These are phyloP conservation scores for Gadus chalcogrammus DNA, from an alignment of 2,113 vertebrate species.

Conservation along the genomic window DNA sequence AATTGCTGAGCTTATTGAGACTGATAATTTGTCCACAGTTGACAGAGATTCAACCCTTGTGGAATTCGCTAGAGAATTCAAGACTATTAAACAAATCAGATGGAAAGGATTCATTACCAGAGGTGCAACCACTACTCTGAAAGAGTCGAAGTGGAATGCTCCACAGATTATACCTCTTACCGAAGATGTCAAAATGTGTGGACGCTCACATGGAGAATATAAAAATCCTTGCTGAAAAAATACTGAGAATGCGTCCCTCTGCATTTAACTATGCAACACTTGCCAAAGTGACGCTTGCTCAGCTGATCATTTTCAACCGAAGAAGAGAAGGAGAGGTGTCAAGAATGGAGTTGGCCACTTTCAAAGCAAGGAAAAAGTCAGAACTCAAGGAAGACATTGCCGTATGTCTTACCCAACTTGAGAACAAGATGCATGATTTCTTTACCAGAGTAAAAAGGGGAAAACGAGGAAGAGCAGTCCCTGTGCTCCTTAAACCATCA, in stretches of 20 bases:
- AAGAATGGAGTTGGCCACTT: conserved; percentile 28
- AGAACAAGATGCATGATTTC: conserved; percentile 21
- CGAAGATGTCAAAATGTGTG: not conserved
- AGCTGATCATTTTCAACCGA: conserved; percentile 37
- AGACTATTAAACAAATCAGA: conserved; percentile 11
- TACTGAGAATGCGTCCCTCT: conserved; percentile 7
- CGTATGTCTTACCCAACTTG: conserved; percentile 17
- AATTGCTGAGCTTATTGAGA: not conserved
- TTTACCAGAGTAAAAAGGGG: conserved; percentile 28
- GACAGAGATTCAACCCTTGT: not conserved
- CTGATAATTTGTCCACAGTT: not conserved
- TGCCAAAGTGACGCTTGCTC: conserved; percentile 27
- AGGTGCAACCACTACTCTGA: conserved; percentile 9
- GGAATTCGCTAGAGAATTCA: conserved; percentile 2
- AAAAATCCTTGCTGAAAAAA: conserved; percentile 7
- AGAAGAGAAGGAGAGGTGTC: conserved; percentile 38
- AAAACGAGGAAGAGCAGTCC: conserved; percentile 32
- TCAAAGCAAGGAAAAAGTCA: conserved; percentile 17
- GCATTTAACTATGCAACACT: conserved; percentile 21
- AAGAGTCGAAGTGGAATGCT: conserved; percentile 3
- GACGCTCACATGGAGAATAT: conserved; percentile 7
- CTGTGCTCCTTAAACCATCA: conserved; percentile 30
- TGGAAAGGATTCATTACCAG: conserved; percentile 14
- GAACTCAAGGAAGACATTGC: conserved; percentile 29
- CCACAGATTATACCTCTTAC: too few relatives aligned